Evolutionary conservation across 2,797 vertebrate genomes (phyloP), one percentile per base, ranked within the genome.

Genomic region (Leptodactylus fallax): DNA sequence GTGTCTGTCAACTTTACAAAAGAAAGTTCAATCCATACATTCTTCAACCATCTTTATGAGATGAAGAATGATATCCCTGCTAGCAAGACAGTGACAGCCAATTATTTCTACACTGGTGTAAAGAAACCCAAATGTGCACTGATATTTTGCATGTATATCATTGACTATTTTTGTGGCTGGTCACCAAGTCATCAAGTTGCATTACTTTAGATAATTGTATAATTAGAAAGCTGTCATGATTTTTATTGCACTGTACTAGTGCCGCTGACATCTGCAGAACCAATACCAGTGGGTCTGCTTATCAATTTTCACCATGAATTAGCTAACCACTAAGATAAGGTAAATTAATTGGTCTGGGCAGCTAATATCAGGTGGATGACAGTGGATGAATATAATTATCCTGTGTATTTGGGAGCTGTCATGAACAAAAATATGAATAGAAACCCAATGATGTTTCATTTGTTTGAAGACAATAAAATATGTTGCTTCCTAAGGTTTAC

Each of bases 201-300:
- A 56, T 71, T 72, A 63, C 56, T 86, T 83, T 21, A 55, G 72
- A 83, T 71, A 89, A 86, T 56, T 79, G 74, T 72, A 51, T 83
- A 86, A 86, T 82, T 83, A 83, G 23, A 79, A 72, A 72, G 27
- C 69, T 89, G 71, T 79, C 17, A 8, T 79, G 72, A 60, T 78
- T 89, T 21, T 77, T 77, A 86, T 86, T 13, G 0, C 72, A 78
- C 61, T 82, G 79, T 55, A 83, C 69, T 60, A 60, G 56, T 19
- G 25, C 7, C 7, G 58, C 51, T 83, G 79, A 78, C 83, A 82
- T 79, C 51, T 72, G 53, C 49, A 83, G 74, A 87, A 61, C 47
- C 47, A 87, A 72, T 83, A 36, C 55, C n/a, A 60, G 49, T 53
- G 61, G 58, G 25, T 16, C 12, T 25, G 65, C 69, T 71, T 78